A percentile compares a stretch with the other conserved stretches of the same genome.
These are phyloP conservation scores for Chirona hameri DNA, from an alignment of 2,888 invertebrate genomes.

Conservation along the genomic window DNA sequence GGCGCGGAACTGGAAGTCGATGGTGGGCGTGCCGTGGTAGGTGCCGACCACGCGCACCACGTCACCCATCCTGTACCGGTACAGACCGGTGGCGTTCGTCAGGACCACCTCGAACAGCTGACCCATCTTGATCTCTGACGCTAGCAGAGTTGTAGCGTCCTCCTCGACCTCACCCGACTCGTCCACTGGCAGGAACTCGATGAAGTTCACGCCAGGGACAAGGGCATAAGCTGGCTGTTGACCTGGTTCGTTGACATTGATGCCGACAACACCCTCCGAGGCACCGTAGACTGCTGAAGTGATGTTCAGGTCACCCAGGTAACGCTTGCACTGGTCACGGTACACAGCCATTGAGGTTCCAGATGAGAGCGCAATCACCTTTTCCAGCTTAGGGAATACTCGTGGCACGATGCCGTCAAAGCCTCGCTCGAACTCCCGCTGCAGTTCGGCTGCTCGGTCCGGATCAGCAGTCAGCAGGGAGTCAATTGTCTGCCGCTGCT, in stretches of 20 bases:
- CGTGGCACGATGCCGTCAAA: not conserved
- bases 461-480: not conserved
- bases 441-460: not conserved
- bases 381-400: not conserved
- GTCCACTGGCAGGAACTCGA: not conserved
- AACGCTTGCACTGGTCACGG: not conserved
- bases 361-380: not conserved
- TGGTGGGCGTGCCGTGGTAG: slow-evolving; percentile 42
- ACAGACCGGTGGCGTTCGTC: slow-evolving; percentile 45
- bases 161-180: not conserved
- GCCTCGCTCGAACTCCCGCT: not conserved
- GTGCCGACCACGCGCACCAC: slow-evolving; percentile 44
- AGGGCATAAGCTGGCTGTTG: not conserved
- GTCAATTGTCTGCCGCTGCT: not conserved
- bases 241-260: not conserved
- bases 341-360: not conserved
- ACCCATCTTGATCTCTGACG: slow-evolving; percentile 38
- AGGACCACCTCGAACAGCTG: slow-evolving; percentile 45
- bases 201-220: not conserved
- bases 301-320: not conserved
- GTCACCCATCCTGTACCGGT: slow-evolving; percentile 46
- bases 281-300: not conserved
- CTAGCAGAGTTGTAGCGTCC: slow-evolving; percentile 26
- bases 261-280: not conserved
- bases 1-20: slow-evolving; percentile 28